Evolutionary conservation across 2,888 invertebrate species (phyloP).

Genomic region (Metacarcinus magister): DNA sequence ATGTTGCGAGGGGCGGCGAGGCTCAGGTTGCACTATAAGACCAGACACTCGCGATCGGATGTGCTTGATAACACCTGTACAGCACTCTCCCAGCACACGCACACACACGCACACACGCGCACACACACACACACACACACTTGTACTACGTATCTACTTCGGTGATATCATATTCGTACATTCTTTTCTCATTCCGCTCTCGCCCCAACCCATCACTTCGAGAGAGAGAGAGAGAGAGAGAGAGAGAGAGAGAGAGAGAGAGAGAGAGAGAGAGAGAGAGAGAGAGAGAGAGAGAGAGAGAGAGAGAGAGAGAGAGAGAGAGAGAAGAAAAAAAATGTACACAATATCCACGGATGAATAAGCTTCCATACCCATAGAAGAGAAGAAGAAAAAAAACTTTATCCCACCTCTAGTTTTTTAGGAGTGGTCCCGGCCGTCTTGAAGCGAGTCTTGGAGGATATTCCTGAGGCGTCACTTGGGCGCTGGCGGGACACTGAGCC

Average conservation of each 20-base stretch:
- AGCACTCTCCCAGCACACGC: not conserved
- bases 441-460: not conserved
- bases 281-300: constrained; percentile 48
- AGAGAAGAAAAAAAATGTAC: not conserved
- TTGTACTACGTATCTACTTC: not conserved
- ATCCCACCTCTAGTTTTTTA: not conserved
- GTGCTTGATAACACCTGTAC: not conserved
- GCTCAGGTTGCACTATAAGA: not conserved
- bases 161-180: not conserved
- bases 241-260: constrained; percentile 48
- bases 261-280: constrained; percentile 45
- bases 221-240: constrained; percentile 21
- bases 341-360: not conserved
- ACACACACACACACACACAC: not conserved
- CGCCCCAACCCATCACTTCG: not conserved
- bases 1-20: not conserved
- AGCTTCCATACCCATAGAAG: not conserved
- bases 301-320: not conserved
- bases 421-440: not conserved
- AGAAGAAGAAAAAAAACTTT: not conserved
- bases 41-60: not conserved
- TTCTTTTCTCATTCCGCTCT: not conserved
- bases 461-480: not conserved
- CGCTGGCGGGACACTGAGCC: not conserved
- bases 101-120: constrained; percentile 1